Conservation (phyloP, 2,113 vertebrate species). For the Oenanthe melanoleuca region DNA sequence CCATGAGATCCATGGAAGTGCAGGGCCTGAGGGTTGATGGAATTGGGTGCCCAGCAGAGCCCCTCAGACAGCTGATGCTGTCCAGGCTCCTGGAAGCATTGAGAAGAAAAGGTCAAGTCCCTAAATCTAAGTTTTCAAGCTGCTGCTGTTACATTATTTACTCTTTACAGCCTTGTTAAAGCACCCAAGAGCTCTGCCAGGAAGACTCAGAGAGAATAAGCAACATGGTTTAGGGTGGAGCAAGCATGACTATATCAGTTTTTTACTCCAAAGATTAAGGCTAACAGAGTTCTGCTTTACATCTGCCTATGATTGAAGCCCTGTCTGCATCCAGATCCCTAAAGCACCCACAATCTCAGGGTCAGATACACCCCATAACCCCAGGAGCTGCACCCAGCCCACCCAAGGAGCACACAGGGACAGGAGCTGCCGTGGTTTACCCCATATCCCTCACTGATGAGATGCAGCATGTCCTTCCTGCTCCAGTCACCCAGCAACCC, state of each 20-base stretch:
- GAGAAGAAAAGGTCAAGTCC: neutral
- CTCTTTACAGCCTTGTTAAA: slow-evolving; percentile 6
- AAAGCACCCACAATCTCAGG: accelerated
- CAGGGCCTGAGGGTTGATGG: neutral
- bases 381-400: neutral
- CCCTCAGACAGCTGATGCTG: accelerated
- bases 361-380: accelerated
- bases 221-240: neutral
- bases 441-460: neutral
- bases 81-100: accelerated
- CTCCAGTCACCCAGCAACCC: neutral
- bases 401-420: accelerated
- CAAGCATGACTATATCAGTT: neutral
- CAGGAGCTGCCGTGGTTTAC: neutral
- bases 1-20: accelerated
- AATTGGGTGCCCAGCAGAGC: neutral
- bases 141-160: neutral
- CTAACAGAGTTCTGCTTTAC: neutral
- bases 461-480: neutral
- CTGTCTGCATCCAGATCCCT: neutral
- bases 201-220: neutral
- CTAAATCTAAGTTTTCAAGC: neutral
- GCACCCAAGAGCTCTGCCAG: neutral
- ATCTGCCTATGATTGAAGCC: neutral
- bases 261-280: neutral